phyloP scores from a whole-genome alignment of 2,888 invertebrate genomes.

The Tetramorium bicarinatum region DNA sequence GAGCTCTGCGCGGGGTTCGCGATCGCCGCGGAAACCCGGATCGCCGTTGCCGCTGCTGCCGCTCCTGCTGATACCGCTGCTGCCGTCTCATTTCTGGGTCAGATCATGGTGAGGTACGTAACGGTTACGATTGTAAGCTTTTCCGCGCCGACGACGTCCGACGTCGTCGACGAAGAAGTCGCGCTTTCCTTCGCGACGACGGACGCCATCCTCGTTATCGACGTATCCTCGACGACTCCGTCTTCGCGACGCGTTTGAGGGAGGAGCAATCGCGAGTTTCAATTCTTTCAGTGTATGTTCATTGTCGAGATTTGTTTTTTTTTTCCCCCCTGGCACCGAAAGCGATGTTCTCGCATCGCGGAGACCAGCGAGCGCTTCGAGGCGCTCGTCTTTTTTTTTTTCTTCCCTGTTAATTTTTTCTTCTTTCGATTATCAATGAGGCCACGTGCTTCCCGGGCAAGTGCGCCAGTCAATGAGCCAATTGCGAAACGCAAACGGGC shows the following conservation, averaged over 20 bases:
- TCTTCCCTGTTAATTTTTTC: not conserved
- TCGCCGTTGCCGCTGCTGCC: not conserved
- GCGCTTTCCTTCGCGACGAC: too few species aligned
- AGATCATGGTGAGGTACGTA: conserved; percentile 84
- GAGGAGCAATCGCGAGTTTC: not conserved
- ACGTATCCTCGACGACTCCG: not conserved
- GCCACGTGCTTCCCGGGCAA: conserved; percentile 42
- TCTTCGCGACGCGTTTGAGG: not conserved
- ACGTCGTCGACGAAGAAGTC: not conserved
- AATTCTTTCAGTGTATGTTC: not conserved
- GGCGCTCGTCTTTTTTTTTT: not conserved
- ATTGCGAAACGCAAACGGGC: conserved; percentile 25
- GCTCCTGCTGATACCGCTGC: not conserved
- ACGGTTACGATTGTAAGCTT: conserved; percentile 45
- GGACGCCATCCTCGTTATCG: not conserved
- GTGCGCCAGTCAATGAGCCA: conserved; percentile 44
- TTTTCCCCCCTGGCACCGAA: not conserved
- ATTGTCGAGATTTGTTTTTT: not conserved
- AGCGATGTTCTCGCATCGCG: not conserved
- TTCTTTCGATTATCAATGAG: conserved; percentile 27
- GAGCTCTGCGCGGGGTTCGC: conserved; percentile 59
- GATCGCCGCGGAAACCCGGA: conserved; percentile 54
- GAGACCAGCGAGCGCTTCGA: not conserved
- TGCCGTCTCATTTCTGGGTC: conserved; percentile 76
- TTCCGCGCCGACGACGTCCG: not conserved